phyloP scores from a whole-genome alignment of 92 coral and sea anemone genomes.

The Phenganax subtilis region DNA sequence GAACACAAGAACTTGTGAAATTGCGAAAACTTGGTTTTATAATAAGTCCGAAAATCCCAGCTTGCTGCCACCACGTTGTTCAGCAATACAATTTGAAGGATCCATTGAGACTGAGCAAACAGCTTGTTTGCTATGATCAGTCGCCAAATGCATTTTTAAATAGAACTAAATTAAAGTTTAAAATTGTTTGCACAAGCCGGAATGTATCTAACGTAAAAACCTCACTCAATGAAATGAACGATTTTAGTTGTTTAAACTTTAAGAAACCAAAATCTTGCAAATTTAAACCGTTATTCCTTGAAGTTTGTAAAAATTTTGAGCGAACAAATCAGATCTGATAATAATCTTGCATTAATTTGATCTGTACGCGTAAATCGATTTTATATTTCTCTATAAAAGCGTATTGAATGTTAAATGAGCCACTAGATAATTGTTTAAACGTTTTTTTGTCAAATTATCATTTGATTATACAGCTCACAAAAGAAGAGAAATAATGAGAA shows the following conservation, averaged over 20 bases:
- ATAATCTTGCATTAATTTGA: too few relatives aligned
- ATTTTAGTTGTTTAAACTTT: background rate
- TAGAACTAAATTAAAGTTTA: slow-evolving; percentile 28
- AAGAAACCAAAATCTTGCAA: background rate
- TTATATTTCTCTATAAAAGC: too few relatives aligned
- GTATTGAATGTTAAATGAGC: slow-evolving; percentile 18
- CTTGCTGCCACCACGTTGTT: background rate
- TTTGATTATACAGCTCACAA: slow-evolving; percentile 27
- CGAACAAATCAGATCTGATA: too few relatives aligned
- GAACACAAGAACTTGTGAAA: background rate
- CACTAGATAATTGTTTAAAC: slow-evolving; percentile 29
- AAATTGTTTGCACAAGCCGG: background rate
- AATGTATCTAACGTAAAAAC: background rate
- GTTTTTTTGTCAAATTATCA: slow-evolving; percentile 34
- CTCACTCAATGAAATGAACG: background rate
- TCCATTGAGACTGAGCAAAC: slow-evolving; percentile 19
- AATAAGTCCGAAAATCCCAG: background rate
- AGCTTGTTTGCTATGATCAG: slow-evolving; percentile 17
- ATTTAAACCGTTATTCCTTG: background rate
- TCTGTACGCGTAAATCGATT: too few relatives aligned
- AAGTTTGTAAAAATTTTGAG: too few relatives aligned
- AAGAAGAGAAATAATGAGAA: slow-evolving; percentile 26
- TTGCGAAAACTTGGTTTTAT: too few relatives aligned
- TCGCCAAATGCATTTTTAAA: slow-evolving; percentile 28
- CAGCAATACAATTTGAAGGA: background rate